Evolutionary conservation across 2,888 invertebrate species (phyloP).

Genomic region (Pogonocherus hispidulus): DNA sequence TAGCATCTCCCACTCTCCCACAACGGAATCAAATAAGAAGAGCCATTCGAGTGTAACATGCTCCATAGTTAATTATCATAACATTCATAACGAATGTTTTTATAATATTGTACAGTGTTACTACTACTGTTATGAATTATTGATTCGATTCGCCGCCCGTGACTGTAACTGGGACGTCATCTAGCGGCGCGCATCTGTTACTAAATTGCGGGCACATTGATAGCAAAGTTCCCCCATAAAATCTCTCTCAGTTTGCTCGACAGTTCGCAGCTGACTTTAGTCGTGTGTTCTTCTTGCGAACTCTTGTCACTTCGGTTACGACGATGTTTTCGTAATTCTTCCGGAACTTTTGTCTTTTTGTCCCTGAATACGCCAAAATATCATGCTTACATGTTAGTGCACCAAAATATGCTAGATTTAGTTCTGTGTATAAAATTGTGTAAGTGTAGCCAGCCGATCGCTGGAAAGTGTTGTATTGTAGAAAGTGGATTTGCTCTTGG

Average conservation of each 20-base stretch:
- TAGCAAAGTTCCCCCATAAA: constrained; percentile 46
- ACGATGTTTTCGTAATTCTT: constrained; percentile 63
- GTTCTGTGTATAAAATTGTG: constrained; percentile 65
- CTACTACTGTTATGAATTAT: constrained; percentile 35
- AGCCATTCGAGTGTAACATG: constrained; percentile 1
- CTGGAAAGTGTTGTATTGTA: constrained; percentile 67
- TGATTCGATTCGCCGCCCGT: constrained; percentile 33
- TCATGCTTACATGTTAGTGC: constrained; percentile 2
- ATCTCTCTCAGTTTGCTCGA: constrained; percentile 39
- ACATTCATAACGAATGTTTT: constrained; percentile 27
- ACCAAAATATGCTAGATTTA: constrained; percentile 59
- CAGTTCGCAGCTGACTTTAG: constrained; percentile 66
- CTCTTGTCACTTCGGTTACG: constrained; percentile 57
- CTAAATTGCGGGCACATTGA: constrained; percentile 41
- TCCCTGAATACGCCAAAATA: constrained; percentile 21
- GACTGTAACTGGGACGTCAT: constrained; percentile 40
- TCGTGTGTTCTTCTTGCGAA: constrained; percentile 59
- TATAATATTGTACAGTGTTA: constrained; percentile 18
- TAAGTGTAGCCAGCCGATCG: constrained; percentile 60
- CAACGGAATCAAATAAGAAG: too few relatives aligned
- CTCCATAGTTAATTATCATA: constrained; percentile 28
- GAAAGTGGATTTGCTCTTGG: constrained; percentile 66
- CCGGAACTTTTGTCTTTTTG: constrained; percentile 29
- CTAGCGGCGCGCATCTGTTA: constrained; percentile 47
- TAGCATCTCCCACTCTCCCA: too few relatives aligned